Evolutionary conservation across 2,888 invertebrate species (phyloP).

Genomic region (Tiliacea aurago): DNA sequence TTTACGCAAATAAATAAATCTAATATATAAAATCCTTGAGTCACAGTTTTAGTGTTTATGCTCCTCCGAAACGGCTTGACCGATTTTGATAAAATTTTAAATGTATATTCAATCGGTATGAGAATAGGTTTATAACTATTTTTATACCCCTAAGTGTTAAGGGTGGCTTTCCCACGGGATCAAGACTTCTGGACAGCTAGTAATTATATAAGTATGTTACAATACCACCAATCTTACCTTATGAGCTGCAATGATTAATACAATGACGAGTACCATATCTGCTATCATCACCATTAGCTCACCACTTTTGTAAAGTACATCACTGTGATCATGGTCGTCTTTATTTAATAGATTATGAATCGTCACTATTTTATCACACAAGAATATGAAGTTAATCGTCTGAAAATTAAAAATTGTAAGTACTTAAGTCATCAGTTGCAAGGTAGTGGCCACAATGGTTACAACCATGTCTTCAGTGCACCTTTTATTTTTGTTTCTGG

Average conservation of each 20-base stretch:
- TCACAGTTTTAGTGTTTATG: too few relatives aligned
- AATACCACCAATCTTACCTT: constrained; percentile 2
- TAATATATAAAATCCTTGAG: too few relatives aligned
- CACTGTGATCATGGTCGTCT: not conserved
- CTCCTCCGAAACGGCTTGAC: too few relatives aligned
- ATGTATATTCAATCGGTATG: too few relatives aligned
- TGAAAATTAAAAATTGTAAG: not conserved
- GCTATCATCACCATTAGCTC: not conserved
- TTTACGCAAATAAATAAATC: too few relatives aligned
- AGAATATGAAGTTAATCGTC: not conserved
- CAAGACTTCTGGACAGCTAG: too few relatives aligned
- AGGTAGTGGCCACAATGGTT: not conserved
- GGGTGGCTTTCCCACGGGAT: too few relatives aligned
- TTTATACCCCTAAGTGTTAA: too few relatives aligned
- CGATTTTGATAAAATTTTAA: too few relatives aligned
- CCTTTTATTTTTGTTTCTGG: too few relatives aligned
- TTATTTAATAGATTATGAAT: not conserved
- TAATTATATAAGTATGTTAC: not conserved
- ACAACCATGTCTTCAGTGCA: not conserved
- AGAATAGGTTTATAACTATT: too few relatives aligned
- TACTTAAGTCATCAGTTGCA: not conserved
- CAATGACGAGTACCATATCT: not conserved
- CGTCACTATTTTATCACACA: not conserved
- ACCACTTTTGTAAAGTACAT: not conserved
- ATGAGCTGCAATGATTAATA: constrained; percentile 9